These are phyloP conservation scores for Macrobrachium rosenbergii DNA, from an alignment of 1,140 invertebrate genomes.

Conservation along the genomic window DNA sequence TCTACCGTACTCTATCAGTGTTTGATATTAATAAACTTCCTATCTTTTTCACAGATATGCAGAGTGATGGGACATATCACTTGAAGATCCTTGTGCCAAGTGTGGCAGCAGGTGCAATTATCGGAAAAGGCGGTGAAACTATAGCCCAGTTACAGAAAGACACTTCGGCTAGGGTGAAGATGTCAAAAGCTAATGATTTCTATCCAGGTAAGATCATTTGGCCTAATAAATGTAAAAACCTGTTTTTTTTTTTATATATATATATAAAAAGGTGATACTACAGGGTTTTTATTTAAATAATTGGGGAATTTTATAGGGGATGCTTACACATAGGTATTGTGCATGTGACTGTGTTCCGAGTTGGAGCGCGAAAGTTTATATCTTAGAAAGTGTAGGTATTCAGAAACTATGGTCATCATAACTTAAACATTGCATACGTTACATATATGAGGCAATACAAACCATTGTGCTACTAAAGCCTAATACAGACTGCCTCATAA, in stretches of 20 bases:
- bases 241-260: conserved; percentile 31
- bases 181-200: conserved; percentile 98
- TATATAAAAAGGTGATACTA: not conserved
- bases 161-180: conserved; percentile 94
- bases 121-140: conserved; percentile 97
- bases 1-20: not conserved
- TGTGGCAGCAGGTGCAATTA: conserved; percentile 95
- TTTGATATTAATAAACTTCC: not conserved
- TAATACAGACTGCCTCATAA: too few species aligned
- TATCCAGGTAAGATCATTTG: conserved; percentile 85
- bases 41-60: conserved; percentile 57
- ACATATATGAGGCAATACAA: too few species aligned
- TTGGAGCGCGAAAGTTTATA: too few species aligned
- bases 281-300: not conserved
- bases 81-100: conserved; percentile 97
- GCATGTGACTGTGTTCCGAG: not conserved
- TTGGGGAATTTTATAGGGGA: too few species aligned
- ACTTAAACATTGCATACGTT: too few species aligned
- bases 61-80: conserved; percentile 85
- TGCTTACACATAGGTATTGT: too few species aligned
- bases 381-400: too few species aligned
- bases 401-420: too few species aligned
- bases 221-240: too few species aligned
- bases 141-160: conserved; percentile 97
- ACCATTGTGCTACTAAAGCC: too few species aligned